Evolutionary conservation across 2,113 vertebrate genomes (phyloP).

Genomic region (Crotalus helleri): DNA sequence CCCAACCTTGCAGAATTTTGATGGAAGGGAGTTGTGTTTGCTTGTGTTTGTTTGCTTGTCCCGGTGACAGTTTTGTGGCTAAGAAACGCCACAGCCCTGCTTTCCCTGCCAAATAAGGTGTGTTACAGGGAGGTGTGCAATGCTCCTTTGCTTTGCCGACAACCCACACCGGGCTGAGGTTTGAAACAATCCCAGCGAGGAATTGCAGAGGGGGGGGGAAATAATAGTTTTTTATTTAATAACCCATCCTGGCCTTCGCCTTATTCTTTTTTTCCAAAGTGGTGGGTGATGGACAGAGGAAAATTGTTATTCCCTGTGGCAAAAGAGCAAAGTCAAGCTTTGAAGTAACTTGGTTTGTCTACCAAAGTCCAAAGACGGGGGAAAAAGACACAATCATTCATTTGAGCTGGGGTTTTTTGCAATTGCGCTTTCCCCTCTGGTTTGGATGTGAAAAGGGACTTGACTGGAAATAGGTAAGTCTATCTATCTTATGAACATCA

Average conservation of each 20-base stretch:
- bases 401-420: neutral
- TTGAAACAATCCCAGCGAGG: rapidly evolving
- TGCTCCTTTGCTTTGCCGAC: too few relatives aligned
- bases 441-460: neutral
- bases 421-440: neutral
- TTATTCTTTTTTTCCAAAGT: neutral
- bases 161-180: neutral
- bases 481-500: too few relatives aligned
- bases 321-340: neutral
- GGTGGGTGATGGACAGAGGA: neutral
- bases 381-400: too few relatives aligned
- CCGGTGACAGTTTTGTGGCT: neutral
- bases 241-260: neutral
- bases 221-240: neutral
- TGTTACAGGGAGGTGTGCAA: neutral
- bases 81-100: too few relatives aligned
- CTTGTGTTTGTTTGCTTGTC: neutral
- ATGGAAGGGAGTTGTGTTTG: neutral
- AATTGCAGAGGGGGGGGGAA: neutral
- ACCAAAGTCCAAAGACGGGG: neutral
- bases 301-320: neutral
- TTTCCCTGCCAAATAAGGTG: neutral
- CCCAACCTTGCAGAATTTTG: neutral
- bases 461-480: neutral
- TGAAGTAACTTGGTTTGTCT: neutral